These are phyloP conservation scores for Trachymyrmex septentrionalis DNA, from an alignment of 1,140 invertebrate genomes.

Conservation along the genomic window DNA sequence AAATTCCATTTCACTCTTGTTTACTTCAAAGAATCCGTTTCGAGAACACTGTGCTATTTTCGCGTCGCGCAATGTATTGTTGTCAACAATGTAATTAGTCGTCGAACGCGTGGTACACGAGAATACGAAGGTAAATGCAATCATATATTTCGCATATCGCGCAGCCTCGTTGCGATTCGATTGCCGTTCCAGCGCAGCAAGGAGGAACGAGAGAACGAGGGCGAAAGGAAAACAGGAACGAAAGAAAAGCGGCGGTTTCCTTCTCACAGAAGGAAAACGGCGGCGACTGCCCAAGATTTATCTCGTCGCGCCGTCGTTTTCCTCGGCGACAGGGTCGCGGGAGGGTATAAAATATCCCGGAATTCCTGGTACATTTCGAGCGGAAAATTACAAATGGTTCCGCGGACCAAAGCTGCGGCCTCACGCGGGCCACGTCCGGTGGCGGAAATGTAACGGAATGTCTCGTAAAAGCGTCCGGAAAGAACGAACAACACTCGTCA, in stretches of 20 bases:
- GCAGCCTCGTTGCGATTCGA: slow-evolving; percentile 43
- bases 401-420: slow-evolving; percentile 60
- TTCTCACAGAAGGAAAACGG: slow-evolving; percentile 37
- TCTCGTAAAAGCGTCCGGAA: slow-evolving; percentile 31
- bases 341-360: slow-evolving; percentile 70
- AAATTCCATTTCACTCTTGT: slow-evolving; percentile 9
- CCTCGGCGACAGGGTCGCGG: slow-evolving; percentile 62
- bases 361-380: slow-evolving; percentile 70
- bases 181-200: not conserved
- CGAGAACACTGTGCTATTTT: slow-evolving; percentile 10
- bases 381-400: slow-evolving; percentile 80
- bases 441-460: slow-evolving; percentile 35
- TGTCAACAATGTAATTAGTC: slow-evolving; percentile 29
- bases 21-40: not conserved
- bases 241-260: slow-evolving; percentile 50
- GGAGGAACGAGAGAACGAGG: not conserved
- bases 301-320: slow-evolving; percentile 68
- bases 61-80: not conserved
- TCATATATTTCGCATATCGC: slow-evolving; percentile 3
- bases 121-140: not conserved
- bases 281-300: slow-evolving; percentile 66
- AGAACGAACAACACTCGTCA: slow-evolving; percentile 72
- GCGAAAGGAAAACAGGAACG: not conserved
- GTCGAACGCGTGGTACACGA: slow-evolving; percentile 28
- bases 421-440: slow-evolving; percentile 50